Evolutionary conservation across 2,113 vertebrate genomes (phyloP).

Genomic region (Barbus barbus): DNA sequence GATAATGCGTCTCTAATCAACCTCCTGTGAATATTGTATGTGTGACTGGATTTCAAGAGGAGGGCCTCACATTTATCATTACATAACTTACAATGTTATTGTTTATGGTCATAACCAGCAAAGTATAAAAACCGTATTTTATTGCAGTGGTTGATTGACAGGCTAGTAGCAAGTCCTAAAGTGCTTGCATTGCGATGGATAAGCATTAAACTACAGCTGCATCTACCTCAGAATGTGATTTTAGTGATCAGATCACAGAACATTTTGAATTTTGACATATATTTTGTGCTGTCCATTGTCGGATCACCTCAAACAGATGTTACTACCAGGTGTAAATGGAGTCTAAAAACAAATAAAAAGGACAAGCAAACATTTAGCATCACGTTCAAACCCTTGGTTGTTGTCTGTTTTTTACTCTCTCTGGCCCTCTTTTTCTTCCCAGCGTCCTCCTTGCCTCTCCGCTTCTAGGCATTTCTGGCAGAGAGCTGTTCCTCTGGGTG

Average conservation of each 20-base stretch:
- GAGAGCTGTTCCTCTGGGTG: constrained; percentile 1
- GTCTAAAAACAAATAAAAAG: background rate
- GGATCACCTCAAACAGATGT: background rate
- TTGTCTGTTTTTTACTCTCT: background rate
- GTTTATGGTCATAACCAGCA: background rate
- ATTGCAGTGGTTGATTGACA: background rate
- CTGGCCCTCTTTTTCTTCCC: background rate
- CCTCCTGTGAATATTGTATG: background rate
- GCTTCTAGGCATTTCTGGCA: background rate
- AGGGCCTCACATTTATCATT: background rate
- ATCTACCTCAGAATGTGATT: background rate
- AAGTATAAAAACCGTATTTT: background rate
- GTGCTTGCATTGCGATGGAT: background rate
- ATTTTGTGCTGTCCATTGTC: background rate
- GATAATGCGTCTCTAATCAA: background rate
- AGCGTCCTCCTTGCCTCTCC: background rate
- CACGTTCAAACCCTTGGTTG: background rate
- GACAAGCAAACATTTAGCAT: background rate
- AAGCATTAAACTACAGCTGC: background rate
- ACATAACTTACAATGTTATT: background rate
- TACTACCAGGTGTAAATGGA: too few relatives aligned
- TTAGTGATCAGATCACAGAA: background rate
- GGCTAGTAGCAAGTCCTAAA: background rate
- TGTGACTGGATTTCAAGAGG: background rate
- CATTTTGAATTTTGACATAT: background rate